Conservation (phyloP, 2,888 invertebrate species). For the Nemoura dubitans region DNA sequence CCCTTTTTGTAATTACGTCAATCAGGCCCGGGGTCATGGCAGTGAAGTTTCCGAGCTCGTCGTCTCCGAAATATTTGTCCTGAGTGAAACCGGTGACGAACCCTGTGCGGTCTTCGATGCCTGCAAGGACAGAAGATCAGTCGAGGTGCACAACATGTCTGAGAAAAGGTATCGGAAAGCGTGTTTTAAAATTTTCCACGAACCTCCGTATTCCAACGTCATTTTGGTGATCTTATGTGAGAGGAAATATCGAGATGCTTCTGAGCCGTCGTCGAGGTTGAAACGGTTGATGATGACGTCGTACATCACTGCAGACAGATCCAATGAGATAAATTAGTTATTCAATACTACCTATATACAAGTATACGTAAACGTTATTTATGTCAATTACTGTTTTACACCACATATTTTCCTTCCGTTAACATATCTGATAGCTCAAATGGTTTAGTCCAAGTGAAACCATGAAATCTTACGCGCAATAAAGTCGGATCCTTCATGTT, state of each 20-base stretch:
- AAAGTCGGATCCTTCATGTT: constrained; percentile 61
- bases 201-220: constrained; percentile 54
- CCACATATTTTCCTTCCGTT: no score
- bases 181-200: constrained; percentile 38
- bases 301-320: constrained; percentile 54
- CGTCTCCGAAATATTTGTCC: constrained; percentile 59
- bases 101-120: constrained; percentile 60
- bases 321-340: no score
- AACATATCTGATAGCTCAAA: no score
- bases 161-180: neutral
- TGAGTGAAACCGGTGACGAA: constrained; percentile 60
- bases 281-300: constrained; percentile 52
- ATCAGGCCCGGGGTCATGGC: constrained; percentile 61
- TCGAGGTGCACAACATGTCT: neutral
- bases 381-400: no score
- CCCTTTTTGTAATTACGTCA: constrained; percentile 58
- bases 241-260: constrained; percentile 50
- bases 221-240: constrained; percentile 53
- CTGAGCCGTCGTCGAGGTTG: constrained; percentile 52
- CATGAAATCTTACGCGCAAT: neutral
- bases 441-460: no score
- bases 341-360: neutral
- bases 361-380: no score
- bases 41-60: constrained; percentile 59
- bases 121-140: constrained; percentile 52